Base-by-base conservation (phyloP, 2,797 vertebrate species). In the Pyrocephalus nanus region DNA sequence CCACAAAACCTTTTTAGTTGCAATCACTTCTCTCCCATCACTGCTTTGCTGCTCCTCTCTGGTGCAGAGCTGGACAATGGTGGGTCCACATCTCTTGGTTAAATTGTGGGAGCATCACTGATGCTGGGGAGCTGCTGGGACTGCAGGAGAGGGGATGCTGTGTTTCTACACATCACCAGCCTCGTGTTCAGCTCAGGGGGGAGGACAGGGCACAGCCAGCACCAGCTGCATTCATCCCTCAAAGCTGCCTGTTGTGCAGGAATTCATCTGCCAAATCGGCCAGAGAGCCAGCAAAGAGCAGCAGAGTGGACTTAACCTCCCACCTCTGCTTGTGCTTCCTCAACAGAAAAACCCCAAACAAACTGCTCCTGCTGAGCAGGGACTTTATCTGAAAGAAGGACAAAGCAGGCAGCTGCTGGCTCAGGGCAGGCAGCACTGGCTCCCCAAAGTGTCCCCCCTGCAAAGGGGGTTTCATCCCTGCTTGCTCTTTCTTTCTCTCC, bases 241-340 rank as follows among this genome's bases (percentile, higher is more conserved):
- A 25, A 20, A 76, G 83, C 60, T 45, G 74, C 79, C 36, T 16
- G 36, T 43, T 61, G 73, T 42, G 91, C 61, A 29, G 85, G 75
- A 87, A 40, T 78, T 78, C 90, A 75, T 92, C 79, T 85, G 85
- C 83, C 34, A 64, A 57, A 47, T 9, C 13, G 30, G 66, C 78
- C 55, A 8, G 36, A 80, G 58, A 66, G 74, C 36, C 29, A 16
- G 60, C 81, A 65, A 27, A 72, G 72, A 89, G 91, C 92, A 72
- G 38, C 23, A 3, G 22, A 29, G 69, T 93, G 88, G 82, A 86
- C 60, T 93, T 96, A 90, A 93, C 92, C 78, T 92, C 82, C 73
- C 73, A 76, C 67, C 90, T 74, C 45, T 8, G 38, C 75, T 93
- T 83, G 78, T 92, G 79, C 89, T 91, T 93, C 93, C 40, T 69